Base-by-base conservation (phyloP, 2,113 vertebrate species). In the Pachypanchax playfairii region DNA sequence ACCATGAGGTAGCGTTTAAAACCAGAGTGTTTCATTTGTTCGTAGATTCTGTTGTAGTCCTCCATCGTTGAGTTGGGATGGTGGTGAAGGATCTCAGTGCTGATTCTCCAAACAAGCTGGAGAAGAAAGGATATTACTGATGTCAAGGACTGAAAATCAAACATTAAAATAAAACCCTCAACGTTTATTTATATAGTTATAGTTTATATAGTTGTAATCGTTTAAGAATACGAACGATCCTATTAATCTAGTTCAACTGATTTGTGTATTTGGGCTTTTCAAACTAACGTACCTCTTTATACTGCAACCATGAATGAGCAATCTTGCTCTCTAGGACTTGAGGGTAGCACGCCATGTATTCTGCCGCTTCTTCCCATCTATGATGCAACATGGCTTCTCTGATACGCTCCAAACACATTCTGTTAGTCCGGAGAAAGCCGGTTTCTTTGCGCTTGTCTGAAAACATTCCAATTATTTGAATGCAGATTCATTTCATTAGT, bases 21-120 rank as follows among this genome's bases (percentile, higher is more conserved):
- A 21, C 94, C 93, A 4, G 89, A 85, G 75, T 94, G 93, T 84
- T 98, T 99, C 89, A 98, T 92, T 29, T 82, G 88, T 65, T 97
- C 94, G 18, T 93, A 92, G 76, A 98, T 93, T 68, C 59, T 75
- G 65, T 63, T 96, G 73, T 94, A 91, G 44, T 94, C 92, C 18
- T 92, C 92, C 50, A 92, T 14, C 1, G 14, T 93, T 79, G 92
- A 89, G 9, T 83, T 90, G 2, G 94, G 92, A 78, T 91, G 93
- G 77, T 95, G 91, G 56, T 92, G 93, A 7, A 99, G 82, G 79
- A 98, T 93, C 89, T 96, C 95, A 17, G 83, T 87, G 82, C 94
- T 91, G 15, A 94, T 57, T 86, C 91, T 94, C 95, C 95, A 97
- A 85, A 94, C 84, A 1, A 91, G 70, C 97, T 98, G 73, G 3